Conservation (phyloP, 2,797 vertebrate species). For the Hydrocynus forskahlii region DNA sequence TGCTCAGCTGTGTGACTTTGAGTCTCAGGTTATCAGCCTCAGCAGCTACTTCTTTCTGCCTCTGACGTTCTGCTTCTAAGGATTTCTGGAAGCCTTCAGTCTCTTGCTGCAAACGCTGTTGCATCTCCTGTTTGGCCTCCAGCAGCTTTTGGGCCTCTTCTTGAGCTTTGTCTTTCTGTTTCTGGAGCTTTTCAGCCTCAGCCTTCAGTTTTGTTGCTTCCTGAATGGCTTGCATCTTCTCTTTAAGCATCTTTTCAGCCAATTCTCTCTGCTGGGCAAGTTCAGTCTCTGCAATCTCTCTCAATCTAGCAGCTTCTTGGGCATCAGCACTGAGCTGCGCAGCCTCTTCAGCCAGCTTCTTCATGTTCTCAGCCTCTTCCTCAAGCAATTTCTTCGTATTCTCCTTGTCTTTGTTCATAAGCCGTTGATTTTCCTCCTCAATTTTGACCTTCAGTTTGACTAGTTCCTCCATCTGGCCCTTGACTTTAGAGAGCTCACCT, state of each 20-base stretch:
- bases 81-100: slow-evolving; percentile 91
- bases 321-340: slow-evolving; percentile 87
- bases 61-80: slow-evolving; percentile 85
- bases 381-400: slow-evolving; percentile 85
- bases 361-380: slow-evolving; percentile 95
- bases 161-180: slow-evolving; percentile 90
- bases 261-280: slow-evolving; percentile 87
- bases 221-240: slow-evolving; percentile 96
- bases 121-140: slow-evolving; percentile 92
- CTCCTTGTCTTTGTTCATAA: slow-evolving; percentile 90
- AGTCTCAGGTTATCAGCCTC: slow-evolving; percentile 90
- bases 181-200: slow-evolving; percentile 90
- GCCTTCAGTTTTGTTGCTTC: slow-evolving; percentile 89
- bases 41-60: slow-evolving; percentile 84
- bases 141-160: slow-evolving; percentile 88
- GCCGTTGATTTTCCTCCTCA: slow-evolving; percentile 87
- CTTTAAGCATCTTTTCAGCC: slow-evolving; percentile 93
- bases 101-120: slow-evolving; percentile 85
- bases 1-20: slow-evolving; percentile 86
- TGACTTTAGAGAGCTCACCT: slow-evolving; percentile 88
- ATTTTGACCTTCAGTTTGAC: slow-evolving; percentile 87
- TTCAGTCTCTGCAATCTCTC: slow-evolving; percentile 86
- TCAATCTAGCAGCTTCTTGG: slow-evolving; percentile 88
- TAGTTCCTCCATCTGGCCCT: slow-evolving; percentile 92
- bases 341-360: slow-evolving; percentile 89